Percentiles rank a stretch among this genome's conserved stretches.
phyloP scores from a whole-genome alignment of 2,797 vertebrate species.

The Clarias platycephalus region DNA sequence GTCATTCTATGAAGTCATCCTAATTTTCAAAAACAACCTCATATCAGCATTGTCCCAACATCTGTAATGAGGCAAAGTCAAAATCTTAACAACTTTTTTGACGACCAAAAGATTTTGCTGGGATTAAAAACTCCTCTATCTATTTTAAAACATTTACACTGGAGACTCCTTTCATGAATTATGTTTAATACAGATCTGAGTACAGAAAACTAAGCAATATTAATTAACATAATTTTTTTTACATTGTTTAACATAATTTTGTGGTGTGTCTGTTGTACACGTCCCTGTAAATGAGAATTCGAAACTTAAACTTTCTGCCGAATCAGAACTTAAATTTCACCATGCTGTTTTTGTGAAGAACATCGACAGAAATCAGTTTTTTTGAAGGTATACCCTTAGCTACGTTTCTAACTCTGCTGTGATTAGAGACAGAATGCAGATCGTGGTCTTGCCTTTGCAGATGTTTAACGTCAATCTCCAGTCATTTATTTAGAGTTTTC shows the following conservation, averaged over 20 bases:
- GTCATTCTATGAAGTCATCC: too few relatives aligned
- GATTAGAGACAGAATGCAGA: too few relatives aligned
- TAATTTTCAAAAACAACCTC: too few relatives aligned
- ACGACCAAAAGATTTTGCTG: too few relatives aligned
- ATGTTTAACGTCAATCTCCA: not conserved
- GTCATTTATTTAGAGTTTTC: slow-evolving; percentile 10
- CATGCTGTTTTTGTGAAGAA: not conserved
- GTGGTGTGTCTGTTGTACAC: not conserved
- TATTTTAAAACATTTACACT: not conserved
- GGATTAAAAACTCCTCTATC: not conserved
- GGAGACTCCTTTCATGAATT: not conserved
- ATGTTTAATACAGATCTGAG: not conserved
- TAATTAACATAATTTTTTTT: not conserved
- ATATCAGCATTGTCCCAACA: too few relatives aligned
- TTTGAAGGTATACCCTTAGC: not conserved
- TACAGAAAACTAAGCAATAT: not conserved
- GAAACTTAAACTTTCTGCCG: not conserved
- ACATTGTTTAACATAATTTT: not conserved
- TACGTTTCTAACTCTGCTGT: not conserved
- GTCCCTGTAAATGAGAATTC: not conserved
- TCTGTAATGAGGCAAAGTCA: too few relatives aligned
- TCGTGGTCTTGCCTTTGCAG: not conserved
- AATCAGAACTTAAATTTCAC: not conserved
- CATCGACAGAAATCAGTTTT: not conserved
- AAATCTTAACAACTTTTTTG: too few relatives aligned